These are phyloP conservation scores for Gonocerus acuteangulatus DNA, from an alignment of 2,888 invertebrate species.

Conservation along the genomic window DNA sequence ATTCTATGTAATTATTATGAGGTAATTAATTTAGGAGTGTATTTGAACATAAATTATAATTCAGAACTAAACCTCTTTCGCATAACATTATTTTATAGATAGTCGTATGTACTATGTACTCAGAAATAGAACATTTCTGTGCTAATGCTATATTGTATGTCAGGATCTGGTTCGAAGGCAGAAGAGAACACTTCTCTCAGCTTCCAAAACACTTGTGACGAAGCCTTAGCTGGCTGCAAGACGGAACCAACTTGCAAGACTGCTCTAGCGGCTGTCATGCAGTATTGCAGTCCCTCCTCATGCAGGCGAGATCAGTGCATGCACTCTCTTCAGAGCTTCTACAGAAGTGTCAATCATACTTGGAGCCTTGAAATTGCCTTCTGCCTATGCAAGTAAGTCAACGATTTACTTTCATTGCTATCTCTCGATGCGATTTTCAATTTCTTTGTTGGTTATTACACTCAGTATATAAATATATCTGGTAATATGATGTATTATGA, in stretches of 20 bases:
- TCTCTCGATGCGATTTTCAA: too few relatives aligned
- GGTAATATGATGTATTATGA: too few relatives aligned
- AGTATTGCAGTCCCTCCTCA: slow-evolving; percentile 64
- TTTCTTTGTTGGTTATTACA: too few relatives aligned
- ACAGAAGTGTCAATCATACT: slow-evolving; percentile 64
- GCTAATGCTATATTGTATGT: too few relatives aligned
- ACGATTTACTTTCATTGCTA: neutral
- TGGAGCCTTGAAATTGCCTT: slow-evolving; percentile 86
- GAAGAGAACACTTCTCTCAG: slow-evolving; percentile 57
- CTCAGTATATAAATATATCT: too few relatives aligned
- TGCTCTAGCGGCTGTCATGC: slow-evolving; percentile 74
- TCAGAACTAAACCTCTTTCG: too few relatives aligned
- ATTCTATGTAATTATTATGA: too few relatives aligned
- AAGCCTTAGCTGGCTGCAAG: slow-evolving; percentile 72
- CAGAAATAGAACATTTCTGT: too few relatives aligned
- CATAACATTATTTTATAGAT: too few relatives aligned
- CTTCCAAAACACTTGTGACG: slow-evolving; percentile 78
- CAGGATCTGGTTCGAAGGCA: slow-evolving; percentile 48
- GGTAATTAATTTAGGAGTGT: too few relatives aligned
- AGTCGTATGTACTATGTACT: too few relatives aligned
- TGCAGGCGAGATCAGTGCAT: slow-evolving; percentile 83
- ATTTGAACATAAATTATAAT: too few relatives aligned
- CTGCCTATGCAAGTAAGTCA: slow-evolving; percentile 83
- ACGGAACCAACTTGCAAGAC: slow-evolving; percentile 71
- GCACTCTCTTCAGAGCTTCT: slow-evolving; percentile 77